Base-by-base conservation (phyloP, 2,888 invertebrate genomes). In the Beris morrisii region DNA sequence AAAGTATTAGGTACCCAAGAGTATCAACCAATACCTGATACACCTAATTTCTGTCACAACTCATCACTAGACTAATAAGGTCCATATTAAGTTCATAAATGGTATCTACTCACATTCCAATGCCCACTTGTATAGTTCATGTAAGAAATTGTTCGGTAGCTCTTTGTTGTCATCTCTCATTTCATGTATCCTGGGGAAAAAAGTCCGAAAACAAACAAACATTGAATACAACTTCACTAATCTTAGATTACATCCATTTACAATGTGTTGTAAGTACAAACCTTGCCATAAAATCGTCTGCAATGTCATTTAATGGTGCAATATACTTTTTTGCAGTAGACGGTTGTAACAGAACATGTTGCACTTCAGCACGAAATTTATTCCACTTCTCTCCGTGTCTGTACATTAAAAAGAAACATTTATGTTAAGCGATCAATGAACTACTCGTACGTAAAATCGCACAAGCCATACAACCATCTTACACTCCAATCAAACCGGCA, bases 371-470 rank as follows among this genome's bases (percentile, higher is more conserved):
- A 70, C 95, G 85, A 76, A 95, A 90, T 71, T 85, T 84, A 75
- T 94, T 90, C 95, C 95, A 95, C 74, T 89, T 88, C 74, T 89
- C 87, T 0, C 94, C 95, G 78, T 94, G 93, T 70, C 94, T 95
- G 80, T 46, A 7, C 12, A 13, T 43, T 12, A 57, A 57, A 57
- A 6, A 32, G 13, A 61, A 61, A 31, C 4, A 12, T 54, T 52
- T 15, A 1, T 52, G 15, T 7, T 52, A 52, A 52, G 22, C 6
- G 28, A 52, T 52, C 4, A 11, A 15, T 6, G 30, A 53, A 28
- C 15, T 22, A 50, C 4, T 50, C 9, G 15, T 15, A 50, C 15
- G 50, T 15, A 50, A 15, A 22, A 22, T 22, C 22, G 22, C 22
- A 22, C 22, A 22, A 22, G 22, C 22, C 22, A 22, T 22, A 22